A percentile compares a stretch with the other conserved stretches of the same genome.
These are phyloP conservation scores for Thyatira batis DNA, from an alignment of 2,888 invertebrate species.

Conservation along the genomic window DNA sequence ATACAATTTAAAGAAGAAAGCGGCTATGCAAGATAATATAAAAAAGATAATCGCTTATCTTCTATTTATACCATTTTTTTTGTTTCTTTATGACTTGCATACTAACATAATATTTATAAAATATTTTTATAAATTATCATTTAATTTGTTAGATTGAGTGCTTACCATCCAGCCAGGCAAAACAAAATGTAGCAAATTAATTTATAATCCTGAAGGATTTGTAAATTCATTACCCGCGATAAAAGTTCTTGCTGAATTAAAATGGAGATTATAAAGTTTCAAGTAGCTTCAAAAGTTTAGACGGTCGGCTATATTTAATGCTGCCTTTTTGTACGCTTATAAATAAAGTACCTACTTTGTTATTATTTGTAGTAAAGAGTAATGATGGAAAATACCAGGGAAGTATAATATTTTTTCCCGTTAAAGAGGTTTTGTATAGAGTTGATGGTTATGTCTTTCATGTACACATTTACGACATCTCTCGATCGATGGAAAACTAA, in stretches of 20 bases:
- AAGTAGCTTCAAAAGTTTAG: slow-evolving; percentile 35
- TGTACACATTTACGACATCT: too few species aligned
- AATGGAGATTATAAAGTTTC: slow-evolving; percentile 58
- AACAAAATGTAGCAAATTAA: slow-evolving; percentile 33
- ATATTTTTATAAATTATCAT: too few species aligned
- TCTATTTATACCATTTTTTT: too few species aligned
- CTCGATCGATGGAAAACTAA: too few species aligned
- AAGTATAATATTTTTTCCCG: not conserved
- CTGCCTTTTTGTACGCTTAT: slow-evolving; percentile 8
- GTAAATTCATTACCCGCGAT: slow-evolving; percentile 63
- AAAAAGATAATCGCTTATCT: too few species aligned
- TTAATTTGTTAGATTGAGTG: not conserved
- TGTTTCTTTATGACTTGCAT: too few species aligned
- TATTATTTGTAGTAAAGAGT: not conserved
- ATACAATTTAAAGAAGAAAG: too few species aligned
- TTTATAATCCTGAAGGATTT: slow-evolving; percentile 54
- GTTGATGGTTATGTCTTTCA: too few species aligned
- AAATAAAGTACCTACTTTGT: not conserved
- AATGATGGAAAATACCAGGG: not conserved
- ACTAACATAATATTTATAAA: too few species aligned
- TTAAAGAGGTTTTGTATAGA: too few species aligned
- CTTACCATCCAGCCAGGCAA: not conserved
- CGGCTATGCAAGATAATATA: too few species aligned
- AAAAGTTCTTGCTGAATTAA: slow-evolving; percentile 61
- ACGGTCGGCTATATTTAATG: slow-evolving; percentile 40